Evolutionary conservation across 2,797 vertebrate species (phyloP), one percentile per base, ranked within the genome.

Genomic region (Somateria mollissima): DNA sequence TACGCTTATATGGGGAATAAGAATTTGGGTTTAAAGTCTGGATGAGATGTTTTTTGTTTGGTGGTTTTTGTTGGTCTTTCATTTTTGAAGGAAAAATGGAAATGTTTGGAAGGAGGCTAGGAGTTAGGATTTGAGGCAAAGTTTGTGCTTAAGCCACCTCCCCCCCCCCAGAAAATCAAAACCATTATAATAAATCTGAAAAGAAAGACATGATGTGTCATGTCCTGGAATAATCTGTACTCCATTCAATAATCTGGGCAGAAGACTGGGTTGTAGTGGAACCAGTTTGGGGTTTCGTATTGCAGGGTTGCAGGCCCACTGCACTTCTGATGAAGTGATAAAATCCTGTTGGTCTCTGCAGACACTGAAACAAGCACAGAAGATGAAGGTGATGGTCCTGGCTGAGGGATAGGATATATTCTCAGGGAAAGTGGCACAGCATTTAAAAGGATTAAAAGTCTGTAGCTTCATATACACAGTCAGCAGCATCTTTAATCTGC

Each of bases 1-100:
- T 70, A 51, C 17, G 56, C 64, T 76, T 85, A 20, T 53, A 70
- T 37, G 25, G 13, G 17, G 53, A 76, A 41, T 60, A 49, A 76
- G 27, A 69, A 66, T 61, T 56, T 79, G n/a, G 12, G 10, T 78
- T 76, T 67, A 45, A 78, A 58, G 41, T 64, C 30, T 72, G 8
- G 18, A 39, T 89, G 30, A 79, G 27, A 45, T 60, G 20, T 11
- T 22, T 89, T 90, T 62, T 13, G 53, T 51, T 86, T 67, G 13
- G 51, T 0, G 0, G 54, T 81, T 67, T 45, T 58, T n/a, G 51
- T 53, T n/a, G 37, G 8, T 17, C 22, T 8, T 25, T 34, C 18
- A 5, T 17, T 39, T 13, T 39, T 5, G 1, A 32, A 60, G n/a
- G 58, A 71, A 22, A 70, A 71, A 22, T 65, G 16, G n/a, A 76